These are phyloP conservation scores for Synergus japonicus DNA, from an alignment of 2,888 invertebrate genomes.

Conservation along the genomic window DNA sequence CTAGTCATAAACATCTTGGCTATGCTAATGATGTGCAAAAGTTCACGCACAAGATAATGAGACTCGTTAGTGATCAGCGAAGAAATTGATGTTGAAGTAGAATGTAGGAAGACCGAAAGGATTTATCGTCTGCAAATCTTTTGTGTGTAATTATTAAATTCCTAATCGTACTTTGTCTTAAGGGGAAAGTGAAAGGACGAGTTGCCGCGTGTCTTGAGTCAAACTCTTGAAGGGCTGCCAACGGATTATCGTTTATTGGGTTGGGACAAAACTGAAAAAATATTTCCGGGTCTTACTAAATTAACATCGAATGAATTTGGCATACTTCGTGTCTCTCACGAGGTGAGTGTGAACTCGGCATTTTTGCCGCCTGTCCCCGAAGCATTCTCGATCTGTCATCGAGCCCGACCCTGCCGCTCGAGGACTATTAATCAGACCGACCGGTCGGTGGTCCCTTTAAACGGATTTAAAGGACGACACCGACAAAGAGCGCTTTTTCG, in stretches of 20 bases:
- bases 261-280: not conserved
- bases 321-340: conserved; percentile 17
- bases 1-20: not conserved
- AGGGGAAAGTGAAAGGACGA: not conserved
- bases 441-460: conserved; percentile 73
- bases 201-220: no score
- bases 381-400: conserved; percentile 74
- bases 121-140: not conserved
- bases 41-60: not conserved
- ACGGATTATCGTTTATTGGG: not conserved
- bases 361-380: conserved; percentile 68
- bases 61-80: not conserved
- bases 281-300: conserved; percentile 9
- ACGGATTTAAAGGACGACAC: conserved; percentile 70
- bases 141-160: not conserved
- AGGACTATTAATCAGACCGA: conserved; percentile 72
- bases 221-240: no score
- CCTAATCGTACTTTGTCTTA: not conserved
- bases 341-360: conserved; percentile 69
- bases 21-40: not conserved
- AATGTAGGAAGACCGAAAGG: not conserved
- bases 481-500: conserved; percentile 68
- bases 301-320: conserved; percentile 36
- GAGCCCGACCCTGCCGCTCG: conserved; percentile 60
- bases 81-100: not conserved